Percentiles rank a stretch among this genome's conserved stretches.
Conservation (phyloP, 2,797 vertebrate species). For the Enteromius treurensis region DNA sequence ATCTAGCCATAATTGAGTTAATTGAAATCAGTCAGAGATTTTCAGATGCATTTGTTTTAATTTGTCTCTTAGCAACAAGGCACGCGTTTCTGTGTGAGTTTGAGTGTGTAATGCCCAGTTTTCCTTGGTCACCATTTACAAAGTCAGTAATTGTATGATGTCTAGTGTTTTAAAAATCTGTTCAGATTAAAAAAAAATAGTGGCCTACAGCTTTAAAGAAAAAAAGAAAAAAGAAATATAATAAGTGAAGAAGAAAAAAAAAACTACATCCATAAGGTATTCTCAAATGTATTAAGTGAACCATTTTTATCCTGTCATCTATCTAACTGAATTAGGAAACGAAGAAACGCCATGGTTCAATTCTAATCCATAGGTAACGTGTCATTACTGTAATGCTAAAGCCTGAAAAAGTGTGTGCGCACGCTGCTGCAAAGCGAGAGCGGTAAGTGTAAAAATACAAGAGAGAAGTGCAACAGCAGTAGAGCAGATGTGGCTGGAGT, state of each 20-base stretch:
- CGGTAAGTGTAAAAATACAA: conserved; percentile 61
- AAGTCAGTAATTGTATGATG: too few species aligned
- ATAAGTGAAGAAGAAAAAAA: neutral
- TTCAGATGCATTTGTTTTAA: too few species aligned
- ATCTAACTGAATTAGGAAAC: neutral
- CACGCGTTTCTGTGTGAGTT: too few species aligned
- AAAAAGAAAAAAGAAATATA: neutral
- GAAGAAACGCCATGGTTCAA: neutral
- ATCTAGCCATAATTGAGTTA: neutral
- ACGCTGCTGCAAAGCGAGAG: conserved; percentile 42
- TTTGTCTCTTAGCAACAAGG: too few species aligned
- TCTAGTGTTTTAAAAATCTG: too few species aligned
- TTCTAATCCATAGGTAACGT: conserved; percentile 21
- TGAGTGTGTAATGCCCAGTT: too few species aligned
- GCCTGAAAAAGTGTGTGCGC: conserved; percentile 31
- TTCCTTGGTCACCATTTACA: too few species aligned
- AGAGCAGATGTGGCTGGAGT: conserved; percentile 81
- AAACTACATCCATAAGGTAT: neutral
- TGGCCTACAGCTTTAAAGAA: neutral
- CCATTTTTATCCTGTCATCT: neutral
- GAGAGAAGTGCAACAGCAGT: conserved; percentile 75
- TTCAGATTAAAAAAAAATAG: too few species aligned
- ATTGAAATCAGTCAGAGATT: neutral
- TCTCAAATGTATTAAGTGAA: neutral
- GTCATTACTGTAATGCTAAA: conserved; percentile 21